phyloP scores from a whole-genome alignment of 2,888 invertebrate species.

The Ochlodes sylvanus region DNA sequence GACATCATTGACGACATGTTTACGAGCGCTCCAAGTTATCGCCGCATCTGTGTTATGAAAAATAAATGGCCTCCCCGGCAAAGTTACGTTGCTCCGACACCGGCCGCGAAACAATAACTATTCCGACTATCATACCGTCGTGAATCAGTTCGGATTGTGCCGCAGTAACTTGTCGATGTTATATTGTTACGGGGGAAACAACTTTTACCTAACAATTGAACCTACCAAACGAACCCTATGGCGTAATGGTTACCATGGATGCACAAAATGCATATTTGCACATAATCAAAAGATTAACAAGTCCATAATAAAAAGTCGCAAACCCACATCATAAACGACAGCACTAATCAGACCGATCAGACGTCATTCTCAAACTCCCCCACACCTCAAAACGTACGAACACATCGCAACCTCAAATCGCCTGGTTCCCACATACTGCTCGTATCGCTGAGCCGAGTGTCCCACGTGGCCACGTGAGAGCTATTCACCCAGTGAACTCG shows the following conservation, averaged over 20 bases:
- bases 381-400: not conserved
- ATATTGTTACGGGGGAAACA: not conserved
- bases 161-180: slow-evolving; percentile 6
- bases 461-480: slow-evolving; percentile 1
- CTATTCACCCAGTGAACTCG: slow-evolving; percentile 18
- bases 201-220: not conserved
- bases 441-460: not conserved
- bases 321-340: no score
- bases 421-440: no score
- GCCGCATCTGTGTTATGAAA: slow-evolving; percentile 54
- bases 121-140: slow-evolving; percentile 17
- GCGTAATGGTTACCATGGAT: no score
- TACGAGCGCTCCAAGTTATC: slow-evolving; percentile 58
- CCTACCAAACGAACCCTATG: no score
- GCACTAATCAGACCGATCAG: not conserved
- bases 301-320: no score
- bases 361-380: not conserved
- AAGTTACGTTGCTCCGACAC: slow-evolving; percentile 37
- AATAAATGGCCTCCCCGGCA: slow-evolving; percentile 44
- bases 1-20: slow-evolving; percentile 69
- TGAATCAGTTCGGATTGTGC: slow-evolving; percentile 14
- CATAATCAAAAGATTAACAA: no score
- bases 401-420: not conserved
- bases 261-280: no score
- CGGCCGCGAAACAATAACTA: slow-evolving; percentile 26